These are phyloP conservation scores for Penaeus indicus DNA, from an alignment of 1,140 invertebrate species.

Conservation along the genomic window DNA sequence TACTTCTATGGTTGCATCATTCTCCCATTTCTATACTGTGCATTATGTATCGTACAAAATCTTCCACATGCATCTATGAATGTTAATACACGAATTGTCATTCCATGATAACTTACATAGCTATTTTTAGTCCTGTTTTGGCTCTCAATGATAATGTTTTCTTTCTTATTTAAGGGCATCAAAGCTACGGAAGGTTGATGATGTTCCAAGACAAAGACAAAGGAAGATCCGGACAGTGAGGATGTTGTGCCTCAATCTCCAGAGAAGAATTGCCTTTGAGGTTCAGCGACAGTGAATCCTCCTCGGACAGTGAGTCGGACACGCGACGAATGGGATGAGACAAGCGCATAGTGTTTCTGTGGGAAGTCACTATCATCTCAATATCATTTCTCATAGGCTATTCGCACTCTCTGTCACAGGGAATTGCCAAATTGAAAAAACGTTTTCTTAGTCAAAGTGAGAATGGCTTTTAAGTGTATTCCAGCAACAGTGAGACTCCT, in stretches of 20 bases:
- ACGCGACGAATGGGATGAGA: conserved; percentile 81
- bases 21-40: neutral
- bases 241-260: conserved; percentile 97
- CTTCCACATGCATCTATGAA: neutral
- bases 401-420: no score
- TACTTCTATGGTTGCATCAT: no score
- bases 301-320: conserved; percentile 80
- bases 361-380: no score
- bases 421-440: no score
- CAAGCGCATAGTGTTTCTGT: conserved; percentile 67
- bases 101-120: neutral
- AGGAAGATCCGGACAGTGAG: conserved; percentile 78
- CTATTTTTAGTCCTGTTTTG: neutral
- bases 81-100: neutral
- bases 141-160: conserved; percentile 37
- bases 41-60: neutral
- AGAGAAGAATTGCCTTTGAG: conserved; percentile 92
- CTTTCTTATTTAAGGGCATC: conserved; percentile 78
- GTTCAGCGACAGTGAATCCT: conserved; percentile 94
- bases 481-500: no score
- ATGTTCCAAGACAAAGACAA: conserved; percentile 85
- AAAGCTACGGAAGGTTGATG: conserved; percentile 94
- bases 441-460: no score
- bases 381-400: no score
- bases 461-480: no score